Conservation (phyloP, 2,888 invertebrate species). For the Thysanoteuthis rhombus region DNA sequence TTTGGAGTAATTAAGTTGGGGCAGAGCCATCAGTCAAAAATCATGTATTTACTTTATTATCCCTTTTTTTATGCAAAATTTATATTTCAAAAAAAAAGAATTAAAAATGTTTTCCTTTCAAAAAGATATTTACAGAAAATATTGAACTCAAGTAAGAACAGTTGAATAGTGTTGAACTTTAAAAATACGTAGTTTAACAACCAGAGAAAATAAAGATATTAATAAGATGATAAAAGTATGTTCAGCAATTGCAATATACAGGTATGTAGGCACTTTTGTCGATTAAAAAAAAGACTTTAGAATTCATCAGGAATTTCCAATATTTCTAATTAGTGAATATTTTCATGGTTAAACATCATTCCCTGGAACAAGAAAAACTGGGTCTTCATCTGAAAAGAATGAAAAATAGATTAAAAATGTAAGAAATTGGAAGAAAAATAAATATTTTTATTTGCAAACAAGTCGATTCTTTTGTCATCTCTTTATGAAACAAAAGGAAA, state of each 20-base stretch:
- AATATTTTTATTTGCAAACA: background rate
- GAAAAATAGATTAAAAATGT: background rate
- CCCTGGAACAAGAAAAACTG: background rate
- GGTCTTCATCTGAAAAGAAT: background rate
- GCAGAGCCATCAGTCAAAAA: background rate
- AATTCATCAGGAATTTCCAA: background rate
- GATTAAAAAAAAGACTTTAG: too few species aligned
- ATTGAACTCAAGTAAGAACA: background rate
- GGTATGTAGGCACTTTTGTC: background rate
- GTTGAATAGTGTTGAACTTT: background rate
- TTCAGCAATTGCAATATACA: background rate
- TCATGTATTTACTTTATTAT: too few species aligned
- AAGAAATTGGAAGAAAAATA: background rate
- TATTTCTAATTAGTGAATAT: background rate
- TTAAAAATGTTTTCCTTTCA: background rate
- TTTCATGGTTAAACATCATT: background rate
- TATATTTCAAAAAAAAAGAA: background rate
- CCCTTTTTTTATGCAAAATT: background rate
- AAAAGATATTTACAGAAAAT: background rate
- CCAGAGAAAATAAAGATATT: background rate
- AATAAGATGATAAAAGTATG: background rate
- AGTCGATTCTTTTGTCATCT: background rate
- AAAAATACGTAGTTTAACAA: background rate
- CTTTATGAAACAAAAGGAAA: too few species aligned
- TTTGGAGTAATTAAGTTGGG: background rate